Base-by-base conservation (phyloP, 1,140 invertebrate genomes). In the Bombus confusus region DNA sequence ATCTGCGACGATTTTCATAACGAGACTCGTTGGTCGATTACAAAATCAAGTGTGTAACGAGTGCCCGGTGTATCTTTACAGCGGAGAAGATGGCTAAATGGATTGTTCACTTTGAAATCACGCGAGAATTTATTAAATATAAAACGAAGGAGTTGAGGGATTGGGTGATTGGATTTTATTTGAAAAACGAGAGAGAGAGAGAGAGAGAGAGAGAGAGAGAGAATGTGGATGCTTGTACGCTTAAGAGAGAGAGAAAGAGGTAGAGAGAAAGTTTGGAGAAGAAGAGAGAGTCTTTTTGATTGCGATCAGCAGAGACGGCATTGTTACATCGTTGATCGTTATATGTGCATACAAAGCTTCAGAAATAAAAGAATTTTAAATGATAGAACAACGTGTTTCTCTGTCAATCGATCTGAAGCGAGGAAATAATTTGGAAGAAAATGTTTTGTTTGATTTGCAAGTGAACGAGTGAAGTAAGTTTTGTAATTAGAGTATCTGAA, bases 261-360 rank as follows among this genome's bases (percentile, higher is more conserved):
- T 18, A 52, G 37, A 87, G n/a, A 39, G 41, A 66, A 34, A 41
- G 22, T 39, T 66, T 25, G 72, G 9, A 18, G 22, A 28, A 34
- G 57, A 28, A 57, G 22, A 59, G 64, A 69, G 62, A 66, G 31
- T 66, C 37, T 37, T 39, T 81, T 37, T 10, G 62, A 78, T 86
- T 83, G 59, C 68, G 80, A 84, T 80, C 85, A 80, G 52, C 73
- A 80, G 47, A 64, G 80, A 86, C 78, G 85, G 78, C 75, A 89
- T 89, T 89, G 88, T 89, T 89, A 90, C 85, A 80, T 73, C 79
- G 87, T 89, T 87, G 85, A 87, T 90, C 80, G 88, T 90, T 87
- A 87, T 83, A 83, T 89, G 85, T 90, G 88, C 88, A 89, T 87
- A 80, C 12, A 84, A 89, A 69, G 88, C 88, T 89, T 90, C 68